These are phyloP conservation scores for Dasypolia templi DNA, from an alignment of 2,888 invertebrate species.

Conservation along the genomic window DNA sequence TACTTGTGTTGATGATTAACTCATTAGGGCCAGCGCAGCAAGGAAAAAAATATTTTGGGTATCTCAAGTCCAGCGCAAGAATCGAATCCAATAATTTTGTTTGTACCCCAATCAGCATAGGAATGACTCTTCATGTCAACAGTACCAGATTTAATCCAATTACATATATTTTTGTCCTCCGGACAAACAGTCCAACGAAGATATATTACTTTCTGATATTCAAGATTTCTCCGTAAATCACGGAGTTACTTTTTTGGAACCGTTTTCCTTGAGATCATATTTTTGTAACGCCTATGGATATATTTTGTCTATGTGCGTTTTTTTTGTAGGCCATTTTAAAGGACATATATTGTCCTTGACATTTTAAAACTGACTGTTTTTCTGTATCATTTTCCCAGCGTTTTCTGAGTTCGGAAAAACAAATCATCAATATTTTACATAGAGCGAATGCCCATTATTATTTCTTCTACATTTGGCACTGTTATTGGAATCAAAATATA, in stretches of 20 bases:
- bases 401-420: not conserved
- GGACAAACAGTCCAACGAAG: slow-evolving; percentile 33
- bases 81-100: slow-evolving; percentile 9
- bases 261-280: slow-evolving; percentile 17
- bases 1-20: no score
- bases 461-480: no score
- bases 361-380: not conserved
- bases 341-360: not conserved
- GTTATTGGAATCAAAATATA: no score
- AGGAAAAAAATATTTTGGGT: not conserved
- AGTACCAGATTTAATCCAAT: slow-evolving; percentile 32
- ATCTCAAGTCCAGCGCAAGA: not conserved
- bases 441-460: no score
- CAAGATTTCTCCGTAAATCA: slow-evolving; percentile 35
- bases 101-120: slow-evolving; percentile 34
- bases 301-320: no score
- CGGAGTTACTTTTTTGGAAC: slow-evolving; percentile 31
- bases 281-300: no score
- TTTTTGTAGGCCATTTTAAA: not conserved
- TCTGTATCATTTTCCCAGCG: not conserved
- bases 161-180: slow-evolving; percentile 16
- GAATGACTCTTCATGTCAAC: slow-evolving; percentile 29
- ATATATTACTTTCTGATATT: slow-evolving; percentile 44
- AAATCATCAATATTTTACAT: not conserved
- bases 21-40: not conserved